These are phyloP conservation scores for Ladona fulva DNA, from an alignment of 1,140 invertebrate species.

Conservation along the genomic window DNA sequence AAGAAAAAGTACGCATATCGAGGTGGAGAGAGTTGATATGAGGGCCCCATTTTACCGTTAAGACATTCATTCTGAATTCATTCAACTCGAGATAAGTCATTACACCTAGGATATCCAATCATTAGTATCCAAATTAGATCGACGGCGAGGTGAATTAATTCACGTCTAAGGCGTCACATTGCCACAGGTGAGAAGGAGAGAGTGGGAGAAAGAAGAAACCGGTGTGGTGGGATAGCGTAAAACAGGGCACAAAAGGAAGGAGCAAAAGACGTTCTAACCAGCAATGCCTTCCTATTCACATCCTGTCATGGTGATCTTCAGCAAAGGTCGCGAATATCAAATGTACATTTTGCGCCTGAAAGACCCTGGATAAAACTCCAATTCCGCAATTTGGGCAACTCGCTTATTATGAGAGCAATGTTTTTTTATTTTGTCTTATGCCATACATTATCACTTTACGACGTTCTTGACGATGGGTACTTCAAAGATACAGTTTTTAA, in stretches of 20 bases:
- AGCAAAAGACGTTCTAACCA: not conserved
- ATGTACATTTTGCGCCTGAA: too few relatives aligned
- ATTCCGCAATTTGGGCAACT: too few relatives aligned
- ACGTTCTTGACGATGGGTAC: too few relatives aligned
- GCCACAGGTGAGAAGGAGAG: not conserved
- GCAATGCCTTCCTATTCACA: too few relatives aligned
- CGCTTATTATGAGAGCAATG: too few relatives aligned
- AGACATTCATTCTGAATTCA: not conserved
- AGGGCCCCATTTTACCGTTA: not conserved
- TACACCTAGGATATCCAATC: not conserved
- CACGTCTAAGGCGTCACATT: not conserved
- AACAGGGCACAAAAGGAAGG: too few relatives aligned
- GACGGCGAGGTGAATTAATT: not conserved
- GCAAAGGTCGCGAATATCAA: too few relatives aligned
- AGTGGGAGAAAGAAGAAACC: not conserved
- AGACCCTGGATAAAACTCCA: too few relatives aligned
- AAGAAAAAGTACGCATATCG: not conserved
- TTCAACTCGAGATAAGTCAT: not conserved
- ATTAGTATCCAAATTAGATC: slow-evolving; percentile 7
- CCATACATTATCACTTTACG: too few relatives aligned
- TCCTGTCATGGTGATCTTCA: too few relatives aligned
- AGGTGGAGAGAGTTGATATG: not conserved
- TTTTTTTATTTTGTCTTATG: too few relatives aligned
- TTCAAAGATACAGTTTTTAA: too few relatives aligned
- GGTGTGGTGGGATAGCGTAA: not conserved